Conservation (phyloP, 2,797 vertebrate species). For the Anguilla anguilla region DNA sequence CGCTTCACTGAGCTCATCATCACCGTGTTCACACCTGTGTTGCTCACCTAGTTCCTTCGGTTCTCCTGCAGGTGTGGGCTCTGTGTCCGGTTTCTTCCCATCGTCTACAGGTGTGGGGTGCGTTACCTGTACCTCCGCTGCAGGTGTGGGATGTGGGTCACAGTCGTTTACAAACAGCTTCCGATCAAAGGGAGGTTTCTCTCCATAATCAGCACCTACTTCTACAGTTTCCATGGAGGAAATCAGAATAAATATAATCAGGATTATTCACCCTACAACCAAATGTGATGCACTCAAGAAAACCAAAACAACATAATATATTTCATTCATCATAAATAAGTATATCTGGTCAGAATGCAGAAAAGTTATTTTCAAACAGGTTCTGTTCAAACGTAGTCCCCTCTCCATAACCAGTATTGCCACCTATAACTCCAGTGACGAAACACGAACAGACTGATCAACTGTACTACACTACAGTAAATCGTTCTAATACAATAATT, state of each 20-base stretch:
- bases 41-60: constrained; percentile 47
- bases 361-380: constrained; percentile 35
- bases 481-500: neutral
- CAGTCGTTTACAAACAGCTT: neutral
- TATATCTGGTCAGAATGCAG: neutral
- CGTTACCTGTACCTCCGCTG: neutral
- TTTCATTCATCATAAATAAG: neutral
- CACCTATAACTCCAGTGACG: constrained; percentile 48
- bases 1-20: no score
- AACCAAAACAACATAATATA: neutral
- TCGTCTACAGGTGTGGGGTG: neutral
- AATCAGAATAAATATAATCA: neutral
- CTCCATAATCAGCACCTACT: neutral
- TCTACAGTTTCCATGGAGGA: neutral
- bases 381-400: constrained; percentile 41
- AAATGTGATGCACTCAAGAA: neutral
- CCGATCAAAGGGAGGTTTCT: neutral
- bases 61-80: constrained; percentile 37
- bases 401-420: constrained; percentile 43
- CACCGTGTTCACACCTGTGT: constrained; percentile 39
- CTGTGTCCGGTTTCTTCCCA: neutral
- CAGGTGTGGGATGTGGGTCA: neutral
- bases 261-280: neutral
- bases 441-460: neutral
- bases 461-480: no score